Percentiles rank a stretch among this genome's conserved stretches.
Conservation (phyloP, 2,113 vertebrate species). For the Prochilodus magdalenae region DNA sequence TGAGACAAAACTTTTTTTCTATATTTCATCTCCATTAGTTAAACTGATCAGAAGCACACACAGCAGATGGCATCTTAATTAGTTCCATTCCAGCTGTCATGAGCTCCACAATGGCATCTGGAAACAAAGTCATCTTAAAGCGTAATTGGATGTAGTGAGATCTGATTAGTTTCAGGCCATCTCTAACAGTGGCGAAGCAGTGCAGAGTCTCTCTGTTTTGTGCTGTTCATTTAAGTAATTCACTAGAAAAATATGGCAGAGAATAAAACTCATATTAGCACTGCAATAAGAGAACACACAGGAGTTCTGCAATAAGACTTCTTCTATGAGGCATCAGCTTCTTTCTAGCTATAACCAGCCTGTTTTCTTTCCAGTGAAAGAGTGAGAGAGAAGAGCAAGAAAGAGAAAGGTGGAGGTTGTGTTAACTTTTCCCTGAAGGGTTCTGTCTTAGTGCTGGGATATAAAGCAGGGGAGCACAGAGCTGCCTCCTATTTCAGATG, state of each 20-base stretch:
- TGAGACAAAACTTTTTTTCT: too few species aligned
- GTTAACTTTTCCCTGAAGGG: neutral
- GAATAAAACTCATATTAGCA: neutral
- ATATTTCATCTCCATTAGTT: neutral
- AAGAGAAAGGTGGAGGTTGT: neutral
- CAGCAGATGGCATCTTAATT: neutral
- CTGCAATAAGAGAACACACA: too few species aligned
- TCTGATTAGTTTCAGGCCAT: neutral
- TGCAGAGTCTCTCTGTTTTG: neutral
- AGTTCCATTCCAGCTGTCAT: neutral
- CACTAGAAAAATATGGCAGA: neutral
- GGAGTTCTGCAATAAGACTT: too few species aligned
- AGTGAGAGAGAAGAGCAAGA: neutral
- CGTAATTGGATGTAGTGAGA: neutral
- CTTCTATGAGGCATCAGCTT: neutral
- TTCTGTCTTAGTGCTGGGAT: neutral
- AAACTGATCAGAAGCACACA: neutral
- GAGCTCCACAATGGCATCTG: neutral
- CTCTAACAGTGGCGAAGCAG: neutral
- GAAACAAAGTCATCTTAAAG: slow-evolving; percentile 5
- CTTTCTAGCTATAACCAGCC: neutral
- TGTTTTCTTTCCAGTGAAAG: neutral
- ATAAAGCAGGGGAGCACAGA: neutral
- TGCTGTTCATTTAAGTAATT: neutral
- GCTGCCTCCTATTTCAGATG: neutral